Percentiles rank a stretch among this genome's conserved stretches.
These are phyloP conservation scores for Notodromas monacha DNA, from an alignment of 2,888 invertebrate genomes.

Conservation along the genomic window DNA sequence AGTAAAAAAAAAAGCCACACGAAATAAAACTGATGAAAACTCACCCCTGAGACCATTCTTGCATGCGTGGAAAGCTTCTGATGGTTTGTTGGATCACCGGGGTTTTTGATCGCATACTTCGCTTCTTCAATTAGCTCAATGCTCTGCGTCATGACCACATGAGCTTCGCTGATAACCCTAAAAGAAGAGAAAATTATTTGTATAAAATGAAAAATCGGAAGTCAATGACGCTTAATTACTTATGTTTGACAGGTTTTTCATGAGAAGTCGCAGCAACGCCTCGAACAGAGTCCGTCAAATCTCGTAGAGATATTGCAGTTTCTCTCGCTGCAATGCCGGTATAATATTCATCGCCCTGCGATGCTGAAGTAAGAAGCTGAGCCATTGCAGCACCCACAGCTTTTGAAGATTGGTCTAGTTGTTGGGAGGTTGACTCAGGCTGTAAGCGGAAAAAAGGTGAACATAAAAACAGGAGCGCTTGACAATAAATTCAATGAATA, in stretches of 20 bases:
- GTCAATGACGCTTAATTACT: too few species aligned
- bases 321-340: constrained; percentile 48
- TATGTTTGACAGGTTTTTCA: constrained; percentile 22
- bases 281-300: constrained; percentile 35
- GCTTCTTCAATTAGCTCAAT: constrained; percentile 46
- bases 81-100: constrained; percentile 25
- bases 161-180: constrained; percentile 20
- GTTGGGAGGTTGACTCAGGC: constrained; percentile 24
- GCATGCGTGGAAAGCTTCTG: constrained; percentile 34
- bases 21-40: too few species aligned
- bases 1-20: too few species aligned
- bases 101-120: constrained; percentile 31
- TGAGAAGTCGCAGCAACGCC: constrained; percentile 38
- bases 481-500: constrained; percentile 2
- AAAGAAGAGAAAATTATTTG: too few species aligned
- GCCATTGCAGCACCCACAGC: constrained; percentile 49
- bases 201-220: too few species aligned
- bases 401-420: constrained; percentile 29
- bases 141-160: constrained; percentile 44
- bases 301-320: constrained; percentile 37
- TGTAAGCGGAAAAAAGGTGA: constrained; percentile 12
- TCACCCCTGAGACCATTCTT: not conserved
- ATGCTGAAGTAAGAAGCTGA: constrained; percentile 49
- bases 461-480: too few species aligned
- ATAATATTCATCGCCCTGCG: constrained; percentile 42